Percentiles rank a stretch among this genome's conserved stretches.
phyloP scores from a whole-genome alignment of 2,797 vertebrate genomes.

The Aphelocoma californica region DNA sequence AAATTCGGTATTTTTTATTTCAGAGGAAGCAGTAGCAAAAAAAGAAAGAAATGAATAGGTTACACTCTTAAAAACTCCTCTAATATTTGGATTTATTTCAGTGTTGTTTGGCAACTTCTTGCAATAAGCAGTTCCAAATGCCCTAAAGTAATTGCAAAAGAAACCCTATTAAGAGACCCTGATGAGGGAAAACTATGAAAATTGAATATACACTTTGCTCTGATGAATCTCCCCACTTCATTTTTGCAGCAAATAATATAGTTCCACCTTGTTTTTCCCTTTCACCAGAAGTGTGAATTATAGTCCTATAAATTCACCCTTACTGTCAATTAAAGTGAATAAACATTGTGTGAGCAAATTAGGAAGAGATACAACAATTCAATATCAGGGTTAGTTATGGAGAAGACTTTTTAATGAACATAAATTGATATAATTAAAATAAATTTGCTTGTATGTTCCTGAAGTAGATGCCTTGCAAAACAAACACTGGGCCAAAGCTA shows the following conservation, averaged over 20 bases:
- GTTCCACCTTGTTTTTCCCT: neutral
- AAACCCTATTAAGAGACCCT: slow-evolving; percentile 5
- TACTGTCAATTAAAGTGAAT: slow-evolving; percentile 60
- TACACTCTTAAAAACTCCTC: neutral
- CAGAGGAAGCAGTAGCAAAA: neutral
- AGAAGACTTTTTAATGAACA: slow-evolving; percentile 32
- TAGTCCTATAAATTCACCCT: slow-evolving; percentile 20
- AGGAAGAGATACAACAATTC: slow-evolving; percentile 52
- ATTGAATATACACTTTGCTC: neutral
- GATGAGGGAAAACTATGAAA: slow-evolving; percentile 35
- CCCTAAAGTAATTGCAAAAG: slow-evolving; percentile 13
- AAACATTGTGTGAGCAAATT: slow-evolving; percentile 37
- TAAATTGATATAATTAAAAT: slow-evolving; percentile 50
- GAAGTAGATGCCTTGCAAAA: neutral
- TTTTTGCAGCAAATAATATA: slow-evolving; percentile 12
- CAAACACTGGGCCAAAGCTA: neutral
- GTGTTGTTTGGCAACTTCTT: neutral
- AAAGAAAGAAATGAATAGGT: neutral
- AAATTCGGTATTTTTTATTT: neutral
- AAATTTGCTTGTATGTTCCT: slow-evolving; percentile 8
- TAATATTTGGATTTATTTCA: neutral
- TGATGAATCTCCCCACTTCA: slow-evolving; percentile 21
- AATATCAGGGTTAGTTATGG: slow-evolving; percentile 23
- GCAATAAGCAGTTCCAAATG: neutral
- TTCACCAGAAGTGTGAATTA: slow-evolving; percentile 33